Conservation (phyloP, 2,113 vertebrate species). For the Catharus fuscescens region DNA sequence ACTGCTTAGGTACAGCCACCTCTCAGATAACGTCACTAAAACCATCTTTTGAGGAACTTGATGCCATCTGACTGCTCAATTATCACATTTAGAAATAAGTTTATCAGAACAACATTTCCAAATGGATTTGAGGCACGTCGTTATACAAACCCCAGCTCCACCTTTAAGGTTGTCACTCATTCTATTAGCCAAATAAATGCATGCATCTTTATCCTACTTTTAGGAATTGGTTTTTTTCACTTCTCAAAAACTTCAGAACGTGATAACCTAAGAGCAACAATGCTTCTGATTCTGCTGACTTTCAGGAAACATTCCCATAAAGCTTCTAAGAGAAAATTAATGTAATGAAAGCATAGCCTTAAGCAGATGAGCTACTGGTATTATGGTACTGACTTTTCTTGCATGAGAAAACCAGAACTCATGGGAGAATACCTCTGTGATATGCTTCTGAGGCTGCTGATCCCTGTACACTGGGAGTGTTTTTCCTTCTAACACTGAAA, state of each 20-base stretch:
- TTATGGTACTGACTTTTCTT: neutral
- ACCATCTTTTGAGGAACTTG: neutral
- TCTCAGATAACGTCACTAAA: neutral
- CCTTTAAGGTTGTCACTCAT: neutral
- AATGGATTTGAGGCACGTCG: neutral
- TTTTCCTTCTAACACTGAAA: neutral
- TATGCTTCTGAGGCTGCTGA: neutral
- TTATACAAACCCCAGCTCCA: neutral
- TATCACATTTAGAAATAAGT: neutral
- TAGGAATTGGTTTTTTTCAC: neutral
- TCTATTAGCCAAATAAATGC: neutral
- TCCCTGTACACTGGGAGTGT: neutral
- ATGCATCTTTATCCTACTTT: neutral
- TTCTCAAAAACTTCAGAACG: neutral
- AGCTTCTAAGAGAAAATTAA: neutral
- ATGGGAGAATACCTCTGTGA: neutral
- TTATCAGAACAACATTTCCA: neutral
- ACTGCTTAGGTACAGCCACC: neutral
- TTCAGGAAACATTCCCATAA: neutral
- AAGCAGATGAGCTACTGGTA: neutral
- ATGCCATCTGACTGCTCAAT: neutral
- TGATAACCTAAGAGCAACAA: neutral
- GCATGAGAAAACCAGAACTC: neutral
- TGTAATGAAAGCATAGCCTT: neutral
- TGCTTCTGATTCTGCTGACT: neutral